These are phyloP conservation scores for Brachirus orientalis DNA, from an alignment of 2,113 vertebrate species.

Conservation along the genomic window DNA sequence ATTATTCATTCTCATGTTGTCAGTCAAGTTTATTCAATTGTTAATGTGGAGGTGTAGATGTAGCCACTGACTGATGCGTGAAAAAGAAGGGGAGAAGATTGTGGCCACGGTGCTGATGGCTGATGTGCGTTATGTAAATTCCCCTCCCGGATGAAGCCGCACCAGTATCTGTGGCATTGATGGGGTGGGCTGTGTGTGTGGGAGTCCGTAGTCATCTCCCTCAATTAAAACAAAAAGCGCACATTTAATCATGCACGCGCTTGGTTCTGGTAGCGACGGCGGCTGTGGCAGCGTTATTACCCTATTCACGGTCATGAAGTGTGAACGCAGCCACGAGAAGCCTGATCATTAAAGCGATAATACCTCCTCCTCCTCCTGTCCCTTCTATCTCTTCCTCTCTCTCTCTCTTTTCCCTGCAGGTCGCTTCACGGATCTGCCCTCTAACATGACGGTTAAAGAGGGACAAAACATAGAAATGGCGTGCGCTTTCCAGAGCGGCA, in stretches of 20 bases:
- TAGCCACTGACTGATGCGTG: background rate
- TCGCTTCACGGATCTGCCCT: conserved; percentile 93
- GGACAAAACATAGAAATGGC: conserved; percentile 98
- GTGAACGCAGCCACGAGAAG: background rate
- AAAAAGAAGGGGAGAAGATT: background rate
- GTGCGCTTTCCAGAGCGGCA: conserved; percentile 94
- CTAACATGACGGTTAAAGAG: conserved; percentile 92
- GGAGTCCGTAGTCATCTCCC: background rate
- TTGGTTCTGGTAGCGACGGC: conserved; percentile 6
- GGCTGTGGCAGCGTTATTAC: background rate
- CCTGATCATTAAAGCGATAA: background rate
- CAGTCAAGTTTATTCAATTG: too few relatives aligned
- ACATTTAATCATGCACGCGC: conserved; percentile 22
- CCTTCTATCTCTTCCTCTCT: background rate
- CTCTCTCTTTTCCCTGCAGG: conserved; percentile 79
- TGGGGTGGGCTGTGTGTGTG: background rate
- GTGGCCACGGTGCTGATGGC: background rate
- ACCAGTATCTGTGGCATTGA: conserved; percentile 7
- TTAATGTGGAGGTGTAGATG: too few relatives aligned
- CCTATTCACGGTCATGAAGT: background rate
- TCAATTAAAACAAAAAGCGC: conserved; percentile 30
- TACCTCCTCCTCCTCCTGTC: background rate
- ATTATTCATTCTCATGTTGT: too few relatives aligned
- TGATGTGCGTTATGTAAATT: conserved; percentile 38
- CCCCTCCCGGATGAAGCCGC: conserved; percentile 18